A percentile compares a stretch with the other conserved stretches of the same genome.
These are phyloP conservation scores for Heliconius ismenius DNA, from an alignment of 2,888 invertebrate genomes.

Conservation along the genomic window DNA sequence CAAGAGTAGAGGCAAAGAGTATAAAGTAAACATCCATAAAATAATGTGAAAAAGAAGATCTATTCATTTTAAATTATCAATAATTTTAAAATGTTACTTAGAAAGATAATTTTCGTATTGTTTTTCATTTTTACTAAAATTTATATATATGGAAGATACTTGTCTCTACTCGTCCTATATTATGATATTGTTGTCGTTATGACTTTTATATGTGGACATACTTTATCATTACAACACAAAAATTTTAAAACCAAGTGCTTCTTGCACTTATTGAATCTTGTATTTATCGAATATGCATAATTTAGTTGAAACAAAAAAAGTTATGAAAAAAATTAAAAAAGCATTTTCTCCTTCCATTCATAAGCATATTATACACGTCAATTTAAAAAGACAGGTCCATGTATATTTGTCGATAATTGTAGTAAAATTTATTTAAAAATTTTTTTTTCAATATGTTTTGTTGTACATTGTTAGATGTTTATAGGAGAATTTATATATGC, in stretches of 20 bases:
- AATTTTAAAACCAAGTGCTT: neutral
- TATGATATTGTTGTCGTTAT: neutral
- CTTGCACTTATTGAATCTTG: neutral
- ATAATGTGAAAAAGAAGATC: neutral
- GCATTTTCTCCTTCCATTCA: neutral
- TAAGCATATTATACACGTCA: neutral
- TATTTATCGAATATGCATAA: neutral
- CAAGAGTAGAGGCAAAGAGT: slow-evolving; percentile 18
- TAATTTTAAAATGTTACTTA: no score
- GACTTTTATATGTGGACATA: slow-evolving; percentile 15
- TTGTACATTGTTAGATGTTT: neutral
- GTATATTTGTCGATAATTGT: slow-evolving; percentile 1
- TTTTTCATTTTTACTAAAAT: neutral
- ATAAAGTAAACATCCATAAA: neutral
- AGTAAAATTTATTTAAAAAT: neutral
- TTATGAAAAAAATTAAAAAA: neutral
- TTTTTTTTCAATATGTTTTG: neutral
- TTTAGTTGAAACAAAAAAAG: neutral
- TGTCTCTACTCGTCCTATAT: neutral
- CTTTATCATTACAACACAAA: neutral
- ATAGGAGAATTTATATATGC: slow-evolving; percentile 11
- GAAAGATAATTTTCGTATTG: neutral
- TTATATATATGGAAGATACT: neutral
- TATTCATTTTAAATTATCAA: neutral
- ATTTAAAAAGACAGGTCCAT: slow-evolving; percentile 11